Evolutionary conservation across 2,888 invertebrate genomes (phyloP).

Genomic region (Synanthedon vespiformis): DNA sequence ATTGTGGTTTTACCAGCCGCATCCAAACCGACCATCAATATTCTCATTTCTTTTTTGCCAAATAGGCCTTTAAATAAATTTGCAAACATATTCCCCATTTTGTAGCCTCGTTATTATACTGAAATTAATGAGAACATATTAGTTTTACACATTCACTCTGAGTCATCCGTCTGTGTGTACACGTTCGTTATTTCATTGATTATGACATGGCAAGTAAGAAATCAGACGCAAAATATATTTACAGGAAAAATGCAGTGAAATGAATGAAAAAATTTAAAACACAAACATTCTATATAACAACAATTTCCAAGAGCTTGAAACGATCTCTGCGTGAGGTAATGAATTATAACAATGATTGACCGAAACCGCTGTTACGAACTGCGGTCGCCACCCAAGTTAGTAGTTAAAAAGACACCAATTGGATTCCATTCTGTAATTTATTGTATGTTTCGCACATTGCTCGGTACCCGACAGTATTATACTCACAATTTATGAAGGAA

Average conservation of each 20-base stretch:
- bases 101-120: slow-evolving; percentile 70
- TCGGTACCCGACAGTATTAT: slow-evolving; percentile 2
- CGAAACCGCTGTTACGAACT: slow-evolving; percentile 70
- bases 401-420: background rate
- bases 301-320: background rate
- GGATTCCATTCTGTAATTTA: too few species aligned
- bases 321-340: background rate
- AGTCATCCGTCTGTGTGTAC: slow-evolving; percentile 55
- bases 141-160: slow-evolving; percentile 39
- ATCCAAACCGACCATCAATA: slow-evolving; percentile 99
- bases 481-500: slow-evolving; percentile 70
- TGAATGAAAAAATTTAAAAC: too few species aligned
- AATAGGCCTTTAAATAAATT: slow-evolving; percentile 99
- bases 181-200: slow-evolving; percentile 60
- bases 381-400: slow-evolving; percentile 64
- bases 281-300: background rate
- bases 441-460: too few species aligned
- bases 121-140: slow-evolving; percentile 35
- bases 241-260: background rate
- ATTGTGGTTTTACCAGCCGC: slow-evolving; percentile 99
- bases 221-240: slow-evolving; percentile 9
- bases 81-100: slow-evolving; percentile 98
- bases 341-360: slow-evolving; percentile 44
- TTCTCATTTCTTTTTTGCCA: slow-evolving; percentile 99
- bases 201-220: slow-evolving; percentile 65